Base-by-base conservation (phyloP, 1,140 invertebrate species). In the Anastrepha obliqua region DNA sequence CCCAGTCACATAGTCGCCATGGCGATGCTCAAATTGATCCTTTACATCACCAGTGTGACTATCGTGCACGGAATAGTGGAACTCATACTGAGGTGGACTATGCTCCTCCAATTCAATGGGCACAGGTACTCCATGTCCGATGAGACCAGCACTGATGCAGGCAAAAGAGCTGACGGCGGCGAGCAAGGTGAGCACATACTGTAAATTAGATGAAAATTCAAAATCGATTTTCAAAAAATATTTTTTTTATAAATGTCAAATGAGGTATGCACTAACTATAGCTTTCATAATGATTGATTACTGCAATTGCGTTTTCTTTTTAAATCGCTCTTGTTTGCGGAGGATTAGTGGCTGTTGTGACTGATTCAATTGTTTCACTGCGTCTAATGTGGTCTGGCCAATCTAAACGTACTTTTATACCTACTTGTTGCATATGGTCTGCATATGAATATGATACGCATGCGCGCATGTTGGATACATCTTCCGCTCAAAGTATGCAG, bases 41-140 rank as follows among this genome's bases (percentile, higher is more conserved):
- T 96, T 96, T 2, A 95, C 93, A 91, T 96, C 96, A 2, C 96
- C 95, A 47, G 95, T 96, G 78, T 95, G 92, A n/a, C 93, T 91
- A 88, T 96, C 96, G 59, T 95, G 95, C 0, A 96, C 95, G 59
- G 95, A 94, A 90, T 96, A 96, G 3, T 94, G 94, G 90, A 95
- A 96, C 87, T 94, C 93, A 91, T 95, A 96, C 87, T 95, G 95
- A 0, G 95, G 95, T 88, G 95, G 94, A 44, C 94, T 93, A 42
- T 87, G 17, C n/a, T 87, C 88, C 7, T 81, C 62, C 55, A 87
- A 29, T 55, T 59, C 87, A 55, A 85, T 81, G 47, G 70, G 64
- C 55, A 65, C 64, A 13, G 60, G 89, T 3, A 13, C 47, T 0
- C 74, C 74, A 60, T 88, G 88, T 17, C 81, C 88, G 78, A 89